Conservation (phyloP, 1,140 invertebrate genomes). For the Mycetomoellerius zeteki region DNA sequence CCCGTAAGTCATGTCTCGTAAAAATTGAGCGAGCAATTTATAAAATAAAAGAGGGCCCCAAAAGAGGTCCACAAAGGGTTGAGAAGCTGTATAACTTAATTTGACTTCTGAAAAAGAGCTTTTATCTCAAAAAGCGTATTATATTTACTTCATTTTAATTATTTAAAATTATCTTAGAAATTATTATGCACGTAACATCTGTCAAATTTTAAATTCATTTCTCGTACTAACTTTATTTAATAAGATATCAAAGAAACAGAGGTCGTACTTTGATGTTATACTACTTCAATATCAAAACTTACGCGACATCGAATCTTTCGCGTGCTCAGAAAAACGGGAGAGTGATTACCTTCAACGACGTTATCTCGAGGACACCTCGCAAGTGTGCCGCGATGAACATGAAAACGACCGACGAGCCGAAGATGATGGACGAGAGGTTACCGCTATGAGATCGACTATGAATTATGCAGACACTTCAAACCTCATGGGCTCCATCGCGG, state of each 20-base stretch:
- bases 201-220: slow-evolving; percentile 1
- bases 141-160: background rate
- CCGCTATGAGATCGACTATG: slow-evolving; percentile 60
- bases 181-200: background rate
- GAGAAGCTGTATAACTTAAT: background rate
- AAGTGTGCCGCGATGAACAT: slow-evolving; percentile 32
- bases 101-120: background rate
- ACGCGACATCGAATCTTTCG: background rate
- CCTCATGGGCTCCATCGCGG: slow-evolving; percentile 22
- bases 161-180: background rate
- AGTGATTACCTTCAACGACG: slow-evolving; percentile 12
- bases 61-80: too few species aligned
- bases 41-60: too few species aligned
- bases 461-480: slow-evolving; percentile 64
- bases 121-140: background rate
- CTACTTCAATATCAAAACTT: background rate
- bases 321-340: background rate
- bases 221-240: background rate
- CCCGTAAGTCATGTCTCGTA: too few species aligned
- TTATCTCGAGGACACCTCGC: slow-evolving; percentile 35
- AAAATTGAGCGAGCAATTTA: too few species aligned
- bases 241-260: background rate
- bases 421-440: slow-evolving; percentile 68
- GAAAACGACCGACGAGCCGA: slow-evolving; percentile 37
- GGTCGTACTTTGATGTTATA: background rate